Percentiles rank a stretch among this genome's conserved stretches.
Evolutionary conservation across 23 tunicate species (phyloP).

Genomic region (Halocynthia roretzi): DNA sequence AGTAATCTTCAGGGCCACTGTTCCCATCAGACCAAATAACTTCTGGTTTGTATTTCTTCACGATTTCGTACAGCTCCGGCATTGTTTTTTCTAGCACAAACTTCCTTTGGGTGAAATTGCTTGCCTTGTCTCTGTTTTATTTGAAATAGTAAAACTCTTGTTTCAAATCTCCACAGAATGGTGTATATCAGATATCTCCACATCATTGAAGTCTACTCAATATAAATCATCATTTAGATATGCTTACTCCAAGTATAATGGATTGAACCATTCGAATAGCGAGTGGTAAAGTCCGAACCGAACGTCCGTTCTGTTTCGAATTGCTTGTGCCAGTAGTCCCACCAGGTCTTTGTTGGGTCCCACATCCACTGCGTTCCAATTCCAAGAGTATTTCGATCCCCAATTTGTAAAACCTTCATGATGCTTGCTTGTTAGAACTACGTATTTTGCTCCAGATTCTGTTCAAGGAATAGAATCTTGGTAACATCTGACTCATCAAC

Average conservation of each 20-base stretch:
- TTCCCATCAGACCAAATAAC: conserved; percentile 55
- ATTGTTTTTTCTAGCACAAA: conserved; percentile 30
- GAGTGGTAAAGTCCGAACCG: conserved; percentile 61
- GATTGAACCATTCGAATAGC: conserved; percentile 61
- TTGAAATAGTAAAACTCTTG: neutral
- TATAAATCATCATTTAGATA: neutral
- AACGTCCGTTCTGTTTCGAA: conserved; percentile 31
- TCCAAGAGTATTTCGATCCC: conserved; percentile 59
- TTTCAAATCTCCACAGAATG: neutral
- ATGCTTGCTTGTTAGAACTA: conserved; percentile 60
- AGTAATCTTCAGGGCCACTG: conserved; percentile 34
- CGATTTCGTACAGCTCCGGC: conserved; percentile 51
- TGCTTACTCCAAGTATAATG: conserved; percentile 32
- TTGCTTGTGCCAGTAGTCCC: conserved; percentile 48
- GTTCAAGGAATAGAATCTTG: too few relatives aligned
- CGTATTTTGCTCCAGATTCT: conserved; percentile 68
- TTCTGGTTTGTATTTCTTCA: conserved; percentile 57
- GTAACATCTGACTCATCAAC: too few relatives aligned
- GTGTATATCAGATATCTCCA: neutral
- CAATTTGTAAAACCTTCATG: conserved; percentile 79
- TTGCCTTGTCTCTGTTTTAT: conserved; percentile 49
- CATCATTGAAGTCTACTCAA: too few relatives aligned
- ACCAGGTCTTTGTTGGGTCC: conserved; percentile 57
- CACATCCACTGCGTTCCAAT: conserved; percentile 64
- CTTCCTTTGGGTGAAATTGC: conserved; percentile 48